A percentile compares a stretch with the other conserved stretches of the same genome.
phyloP scores from a whole-genome alignment of 2,888 invertebrate species.

The Stenolophus ochropezus region DNA sequence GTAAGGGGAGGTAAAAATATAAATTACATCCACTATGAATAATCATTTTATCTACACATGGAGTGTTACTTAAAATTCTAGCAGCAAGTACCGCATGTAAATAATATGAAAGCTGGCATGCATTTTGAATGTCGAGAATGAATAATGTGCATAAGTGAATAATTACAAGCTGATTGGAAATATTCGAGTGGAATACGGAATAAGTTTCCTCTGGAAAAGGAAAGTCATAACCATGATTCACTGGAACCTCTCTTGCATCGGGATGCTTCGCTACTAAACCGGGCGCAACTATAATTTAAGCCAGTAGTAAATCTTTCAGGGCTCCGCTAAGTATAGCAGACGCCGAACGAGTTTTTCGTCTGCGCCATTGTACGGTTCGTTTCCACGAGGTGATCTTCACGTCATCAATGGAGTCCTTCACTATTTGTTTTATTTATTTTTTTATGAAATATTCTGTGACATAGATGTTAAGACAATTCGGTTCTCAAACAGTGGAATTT shows the following conservation, averaged over 20 bases:
- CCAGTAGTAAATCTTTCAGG: constrained; percentile 25
- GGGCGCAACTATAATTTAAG: constrained; percentile 37
- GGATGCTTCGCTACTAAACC: neutral
- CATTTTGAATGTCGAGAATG: neutral
- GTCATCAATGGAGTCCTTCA: no score
- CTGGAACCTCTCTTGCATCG: neutral
- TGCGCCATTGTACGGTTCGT: constrained; percentile 33
- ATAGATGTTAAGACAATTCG: no score
- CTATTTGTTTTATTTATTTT: no score
- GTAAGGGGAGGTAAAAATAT: no score
- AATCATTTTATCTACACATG: no score
- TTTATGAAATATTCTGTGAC: no score
- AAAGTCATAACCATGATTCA: constrained; percentile 23
- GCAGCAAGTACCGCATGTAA: neutral
- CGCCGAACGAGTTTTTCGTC: constrained; percentile 37
- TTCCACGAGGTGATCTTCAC: no score
- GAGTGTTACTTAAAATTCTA: neutral
- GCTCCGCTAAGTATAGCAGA: constrained; percentile 22
- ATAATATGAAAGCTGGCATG: neutral
- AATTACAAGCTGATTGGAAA: neutral
- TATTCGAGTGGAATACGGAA: neutral
- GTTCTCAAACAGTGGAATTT: no score
- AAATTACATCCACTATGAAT: no score
- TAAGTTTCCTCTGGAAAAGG: neutral
- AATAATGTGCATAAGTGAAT: neutral